Evolutionary conservation across 2,113 vertebrate genomes (phyloP), one percentile per base, ranked within the genome.

Genomic region (Cyanistes caeruleus): DNA sequence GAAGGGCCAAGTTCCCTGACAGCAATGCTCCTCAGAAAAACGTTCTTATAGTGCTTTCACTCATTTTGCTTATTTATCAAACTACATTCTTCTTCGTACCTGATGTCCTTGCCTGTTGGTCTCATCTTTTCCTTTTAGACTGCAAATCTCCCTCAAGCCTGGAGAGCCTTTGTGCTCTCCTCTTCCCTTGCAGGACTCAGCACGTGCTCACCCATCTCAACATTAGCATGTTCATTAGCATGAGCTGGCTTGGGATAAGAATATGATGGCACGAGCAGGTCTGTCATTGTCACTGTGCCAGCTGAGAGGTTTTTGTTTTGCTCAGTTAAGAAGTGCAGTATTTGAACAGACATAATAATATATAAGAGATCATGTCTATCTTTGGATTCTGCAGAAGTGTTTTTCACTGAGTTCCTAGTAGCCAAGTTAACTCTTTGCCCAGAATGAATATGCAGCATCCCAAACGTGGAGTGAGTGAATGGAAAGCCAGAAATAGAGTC

Each of bases 401-500:
- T 97, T 87, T 93, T 94, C 63, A 59, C 46, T 1, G 60, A 82
- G 88, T 97, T 96, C 90, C 87, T 53, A 93, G 95, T 94, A 94
- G 74, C 85, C 69, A 78, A 70, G 65, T 97, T 97, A 97, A 97
- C 89, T 93, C 78, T 97, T 95, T 93, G 85, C 85, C 97, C 97
- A 98, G 98, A 98, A 91, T 90, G 90, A 96, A 96, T 81, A 97
- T 67, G 80, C 89, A 95, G 77, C 93, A 95, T 97, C 86, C 91
- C 77, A 95, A 95, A 94, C 31, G 62, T 56, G 5, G 44, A 95
- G 68, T 88, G 89, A 83, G 67, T 97, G 97, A 98, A 98, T 98
- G 98, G 97, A 98, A 98, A 98, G 98, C 98, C 99, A 99, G 98
- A 99, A 99, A 99, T 98, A 99, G 99, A 98, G 97, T 96, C 51